phyloP scores from a whole-genome alignment of 2,888 invertebrate genomes.

The Cybosia mesomella region DNA sequence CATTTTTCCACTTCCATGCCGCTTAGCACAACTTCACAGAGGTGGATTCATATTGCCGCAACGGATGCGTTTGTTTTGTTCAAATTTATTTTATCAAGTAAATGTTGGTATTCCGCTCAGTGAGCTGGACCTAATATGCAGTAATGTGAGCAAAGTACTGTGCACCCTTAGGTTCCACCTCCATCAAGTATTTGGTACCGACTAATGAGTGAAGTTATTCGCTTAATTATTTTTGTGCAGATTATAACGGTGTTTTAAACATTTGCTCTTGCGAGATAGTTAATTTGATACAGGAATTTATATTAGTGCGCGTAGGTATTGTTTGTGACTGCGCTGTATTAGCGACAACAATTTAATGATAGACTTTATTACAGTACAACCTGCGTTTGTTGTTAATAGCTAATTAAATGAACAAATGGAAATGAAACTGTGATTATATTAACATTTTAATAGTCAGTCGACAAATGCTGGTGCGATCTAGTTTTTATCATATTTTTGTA shows the following conservation, averaged over 20 bases:
- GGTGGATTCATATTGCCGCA: slow-evolving; percentile 83
- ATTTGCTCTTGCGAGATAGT: slow-evolving; percentile 46
- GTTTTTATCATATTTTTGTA: not conserved
- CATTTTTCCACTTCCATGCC: slow-evolving; percentile 85
- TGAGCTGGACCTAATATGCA: slow-evolving; percentile 76
- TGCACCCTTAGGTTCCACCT: slow-evolving; percentile 43
- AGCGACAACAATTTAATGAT: slow-evolving; percentile 7
- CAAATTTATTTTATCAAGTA: slow-evolving; percentile 87
- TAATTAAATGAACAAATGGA: not conserved
- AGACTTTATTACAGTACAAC: not conserved
- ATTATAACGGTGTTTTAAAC: slow-evolving; percentile 62
- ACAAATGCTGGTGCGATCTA: not conserved
- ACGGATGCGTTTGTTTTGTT: slow-evolving; percentile 84
- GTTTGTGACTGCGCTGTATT: not conserved
- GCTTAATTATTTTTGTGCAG: slow-evolving; percentile 76
- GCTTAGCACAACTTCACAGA: slow-evolving; percentile 84
- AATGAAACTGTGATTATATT: not conserved
- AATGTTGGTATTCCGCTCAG: slow-evolving; percentile 81
- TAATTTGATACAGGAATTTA: slow-evolving; percentile 45
- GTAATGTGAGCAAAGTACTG: slow-evolving; percentile 73
- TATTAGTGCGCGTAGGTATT: slow-evolving; percentile 12
- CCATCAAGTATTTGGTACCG: slow-evolving; percentile 63
- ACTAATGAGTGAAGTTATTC: slow-evolving; percentile 81
- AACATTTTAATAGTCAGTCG: not conserved
- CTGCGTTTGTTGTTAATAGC: not conserved